Base-by-base conservation (phyloP, 2,888 invertebrate species). In the Sinodicranocentrus sp. region DNA sequence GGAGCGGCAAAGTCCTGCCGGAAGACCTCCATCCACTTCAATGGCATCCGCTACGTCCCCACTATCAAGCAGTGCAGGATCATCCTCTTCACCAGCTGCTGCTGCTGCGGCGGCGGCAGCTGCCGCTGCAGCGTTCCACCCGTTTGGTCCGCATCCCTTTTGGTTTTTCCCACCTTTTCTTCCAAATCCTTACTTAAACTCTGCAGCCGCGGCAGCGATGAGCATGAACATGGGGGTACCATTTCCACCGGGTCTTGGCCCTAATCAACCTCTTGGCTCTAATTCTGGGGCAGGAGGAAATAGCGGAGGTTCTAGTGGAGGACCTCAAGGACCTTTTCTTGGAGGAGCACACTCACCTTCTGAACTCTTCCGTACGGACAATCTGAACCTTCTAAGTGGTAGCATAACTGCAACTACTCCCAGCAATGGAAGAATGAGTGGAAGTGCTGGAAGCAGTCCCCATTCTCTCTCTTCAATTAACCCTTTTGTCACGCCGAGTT, bases 151-250 rank as follows among this genome's bases (percentile, higher is more conserved):
- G 23, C 88, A 89, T 82, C 89, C 89, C 1, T 82, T 89, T 19
- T 89, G 89, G 89, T 88, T 89, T 61, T 89, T 89, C 71, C 89
- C 89, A 28, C 89, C 88, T 5, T 89, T 89, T 78, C 80, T 89
- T 21, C 88, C 88, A 25, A 89, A 88, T 86, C 89, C 89, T 0
- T 89, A 89, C 73, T 84, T 87, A 85, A 86, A 83, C 44, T 75
- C 85, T 1, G 85, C 78, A 21, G 79, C 82, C 15, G 85, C 82
- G 1, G 79, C 84, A 17, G 84, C 84, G 54, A 73, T 76, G 78
- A 73, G 76, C 39, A 88, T 87, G 87, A 86, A 84, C 57, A 88
- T 87, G 87, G 85, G 84, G 67, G 82, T 88, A 61, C 84, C 84
- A 21, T 85, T 86, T 70, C 87, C 85, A 52, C 78, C 63, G 19